A percentile compares a stretch with the other conserved stretches of the same genome.
Evolutionary conservation across 2,113 vertebrate species (phyloP).

Genomic region (Ciconia maguari): DNA sequence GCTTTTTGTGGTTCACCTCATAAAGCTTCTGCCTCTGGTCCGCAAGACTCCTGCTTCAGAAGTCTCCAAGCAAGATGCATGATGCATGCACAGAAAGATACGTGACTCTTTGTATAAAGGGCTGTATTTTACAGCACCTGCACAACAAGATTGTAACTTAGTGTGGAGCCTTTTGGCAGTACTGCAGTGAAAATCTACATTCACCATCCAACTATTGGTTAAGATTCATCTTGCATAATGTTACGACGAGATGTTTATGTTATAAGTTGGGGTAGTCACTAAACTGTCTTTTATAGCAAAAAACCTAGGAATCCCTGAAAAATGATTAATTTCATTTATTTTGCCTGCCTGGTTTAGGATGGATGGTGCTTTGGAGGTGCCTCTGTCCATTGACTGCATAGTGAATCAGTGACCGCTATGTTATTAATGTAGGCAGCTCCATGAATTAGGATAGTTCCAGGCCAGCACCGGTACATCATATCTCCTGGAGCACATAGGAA

Average conservation of each 20-base stretch:
- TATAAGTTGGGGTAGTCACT: neutral
- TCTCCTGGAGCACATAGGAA: neutral
- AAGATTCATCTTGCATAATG: neutral
- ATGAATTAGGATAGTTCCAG: neutral
- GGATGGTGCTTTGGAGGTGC: neutral
- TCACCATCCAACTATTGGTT: neutral
- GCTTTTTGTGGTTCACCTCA: conserved; percentile 25
- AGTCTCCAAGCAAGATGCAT: neutral
- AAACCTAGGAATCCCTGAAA: neutral
- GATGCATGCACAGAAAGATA: neutral
- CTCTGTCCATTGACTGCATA: neutral
- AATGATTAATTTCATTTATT: neutral
- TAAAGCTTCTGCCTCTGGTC: neutral
- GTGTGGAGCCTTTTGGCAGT: neutral
- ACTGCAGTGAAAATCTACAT: neutral
- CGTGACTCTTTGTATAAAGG: neutral
- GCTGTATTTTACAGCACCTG: neutral
- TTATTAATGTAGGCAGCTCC: neutral
- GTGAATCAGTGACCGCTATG: neutral
- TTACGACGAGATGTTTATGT: neutral
- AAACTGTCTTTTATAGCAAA: neutral
- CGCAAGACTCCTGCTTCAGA: neutral
- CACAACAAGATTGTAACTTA: neutral
- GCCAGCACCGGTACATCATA: neutral
- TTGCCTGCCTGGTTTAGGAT: neutral